These are phyloP conservation scores for Aphodius granarius DNA, from an alignment of 2,888 invertebrate genomes.

Conservation along the genomic window DNA sequence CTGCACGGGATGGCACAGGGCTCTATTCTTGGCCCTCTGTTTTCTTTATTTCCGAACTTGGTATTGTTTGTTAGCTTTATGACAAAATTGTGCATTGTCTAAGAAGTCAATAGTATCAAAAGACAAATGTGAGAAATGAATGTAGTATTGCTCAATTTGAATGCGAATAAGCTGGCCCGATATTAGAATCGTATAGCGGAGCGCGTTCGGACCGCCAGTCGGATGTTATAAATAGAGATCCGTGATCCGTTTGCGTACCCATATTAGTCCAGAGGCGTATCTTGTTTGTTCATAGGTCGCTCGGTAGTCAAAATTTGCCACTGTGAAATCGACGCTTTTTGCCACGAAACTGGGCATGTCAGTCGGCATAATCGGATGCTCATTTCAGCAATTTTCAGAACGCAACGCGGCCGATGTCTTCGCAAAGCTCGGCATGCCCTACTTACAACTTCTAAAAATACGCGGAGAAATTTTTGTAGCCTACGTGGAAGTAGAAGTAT, in stretches of 20 bases:
- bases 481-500: conserved; percentile 25
- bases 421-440: conserved; percentile 11
- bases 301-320: conserved; percentile 19
- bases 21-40: too few relatives aligned
- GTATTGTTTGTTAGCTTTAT: too few relatives aligned
- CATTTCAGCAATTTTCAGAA: not conserved
- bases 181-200: not conserved
- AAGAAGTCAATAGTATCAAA: too few relatives aligned
- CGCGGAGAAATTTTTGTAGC: conserved; percentile 14
- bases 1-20: too few relatives aligned
- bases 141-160: not conserved
- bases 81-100: too few relatives aligned
- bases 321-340: not conserved
- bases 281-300: conserved; percentile 26
- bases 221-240: conserved; percentile 32
- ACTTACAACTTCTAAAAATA: conserved; percentile 25
- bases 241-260: conserved; percentile 34
- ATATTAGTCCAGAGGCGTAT: conserved; percentile 37
- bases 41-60: too few relatives aligned
- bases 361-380: not conserved
- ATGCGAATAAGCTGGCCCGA: not conserved
- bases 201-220: conserved; percentile 17
- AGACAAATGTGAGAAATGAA: not conserved
- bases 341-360: not conserved
- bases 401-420: not conserved